Base-by-base conservation (phyloP, 1,140 invertebrate genomes). In the Eriosoma lanigerum region DNA sequence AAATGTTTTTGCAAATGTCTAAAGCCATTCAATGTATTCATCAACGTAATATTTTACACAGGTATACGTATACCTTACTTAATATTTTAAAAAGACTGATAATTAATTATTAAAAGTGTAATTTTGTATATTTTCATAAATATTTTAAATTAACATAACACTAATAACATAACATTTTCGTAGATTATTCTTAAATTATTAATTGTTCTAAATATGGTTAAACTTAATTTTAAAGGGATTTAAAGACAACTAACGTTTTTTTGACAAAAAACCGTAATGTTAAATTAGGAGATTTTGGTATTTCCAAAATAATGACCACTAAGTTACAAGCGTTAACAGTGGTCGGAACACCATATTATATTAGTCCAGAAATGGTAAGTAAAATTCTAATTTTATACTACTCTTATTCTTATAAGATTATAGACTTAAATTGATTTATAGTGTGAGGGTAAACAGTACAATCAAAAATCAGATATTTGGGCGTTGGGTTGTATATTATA, bases 401-500 rank as follows among this genome's bases (percentile, higher is more conserved):
- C 8, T n/a, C n/a, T n/a, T n/a, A n/a, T n/a, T n/a, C n/a, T n/a
- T n/a, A n/a, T n/a, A n/a, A n/a, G 32, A 4, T 38, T 38, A 38
- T 4, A 38, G 8, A 8, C 8, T 38, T 38, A 38, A 38, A 38
- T 44, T 48, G 2, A 66, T 48, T 68, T 24, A 15, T 29, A 92
- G 92, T 93, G 92, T 85, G 92, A 93, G 2, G 91, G 93, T 82
- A 87, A 88, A 81, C 90, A 91, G 13, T 94, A 94, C 85, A 91
- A 93, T 85, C 92, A 93, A 82, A 92, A 92, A 84, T 93, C 92
- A 26, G 93, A 94, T 84, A 92, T 94, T 82, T 94, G 93, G 93
- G 92, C 92, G 15, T 85, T 93, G 3, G 93, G 93, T 6, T 94
- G 93, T 85, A 86, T 94, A 1, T 62, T 84, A n/a, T 84, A 84